These are phyloP conservation scores for Philopedon plagiatum DNA, from an alignment of 2,888 invertebrate genomes.

Conservation along the genomic window DNA sequence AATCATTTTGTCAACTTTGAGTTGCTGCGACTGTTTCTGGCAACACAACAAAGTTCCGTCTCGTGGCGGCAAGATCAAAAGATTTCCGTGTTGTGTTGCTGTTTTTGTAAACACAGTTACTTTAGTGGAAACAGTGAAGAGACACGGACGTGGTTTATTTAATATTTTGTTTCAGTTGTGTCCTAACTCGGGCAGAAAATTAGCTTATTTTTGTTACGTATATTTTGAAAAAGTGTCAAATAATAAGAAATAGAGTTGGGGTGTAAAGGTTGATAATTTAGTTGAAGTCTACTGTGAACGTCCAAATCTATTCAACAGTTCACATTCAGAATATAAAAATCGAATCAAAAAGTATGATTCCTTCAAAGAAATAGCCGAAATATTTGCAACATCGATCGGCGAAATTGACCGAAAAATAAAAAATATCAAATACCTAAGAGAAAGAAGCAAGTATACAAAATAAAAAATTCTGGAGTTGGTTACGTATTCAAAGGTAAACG, in stretches of 20 bases:
- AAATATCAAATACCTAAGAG: background rate
- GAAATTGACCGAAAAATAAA: background rate
- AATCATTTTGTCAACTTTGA: background rate
- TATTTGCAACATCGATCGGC: background rate
- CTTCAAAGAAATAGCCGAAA: background rate
- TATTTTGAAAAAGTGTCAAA: too few relatives aligned
- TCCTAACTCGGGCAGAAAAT: too few relatives aligned
- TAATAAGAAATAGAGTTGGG: too few relatives aligned
- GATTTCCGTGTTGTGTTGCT: background rate
- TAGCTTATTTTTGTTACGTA: too few relatives aligned
- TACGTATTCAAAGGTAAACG: background rate
- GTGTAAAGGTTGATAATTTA: background rate
- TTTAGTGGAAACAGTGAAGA: too few relatives aligned
- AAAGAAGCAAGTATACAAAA: conserved; percentile 3
- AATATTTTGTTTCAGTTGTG: too few relatives aligned
- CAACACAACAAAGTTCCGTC: conserved; percentile 1
- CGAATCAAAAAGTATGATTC: background rate
- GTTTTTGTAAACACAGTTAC: background rate
- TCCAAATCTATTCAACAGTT: background rate
- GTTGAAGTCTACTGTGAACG: background rate
- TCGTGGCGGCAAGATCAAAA: background rate
- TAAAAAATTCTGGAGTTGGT: background rate
- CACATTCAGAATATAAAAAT: background rate
- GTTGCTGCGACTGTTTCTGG: background rate
- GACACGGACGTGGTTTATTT: too few relatives aligned